Base-by-base conservation (phyloP, 2,113 vertebrate species). In the Brachirus orientalis region DNA sequence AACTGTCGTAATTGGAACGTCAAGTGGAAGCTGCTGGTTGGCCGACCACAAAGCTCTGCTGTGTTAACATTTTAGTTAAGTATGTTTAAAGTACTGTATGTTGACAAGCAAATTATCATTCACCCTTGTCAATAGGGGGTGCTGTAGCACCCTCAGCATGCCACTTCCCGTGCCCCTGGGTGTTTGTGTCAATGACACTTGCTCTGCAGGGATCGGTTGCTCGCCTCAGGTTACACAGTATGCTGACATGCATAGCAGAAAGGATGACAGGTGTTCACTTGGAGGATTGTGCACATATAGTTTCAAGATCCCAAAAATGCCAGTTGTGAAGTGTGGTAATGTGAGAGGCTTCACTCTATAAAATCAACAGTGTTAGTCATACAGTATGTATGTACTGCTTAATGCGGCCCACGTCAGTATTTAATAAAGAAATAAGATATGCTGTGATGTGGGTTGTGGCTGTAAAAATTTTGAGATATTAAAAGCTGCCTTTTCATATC, bases 161-260 rank as follows among this genome's bases (percentile, higher is more conserved):
- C n/a, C n/a, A n/a, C n/a, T n/a, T n/a, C n/a, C n/a, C n/a, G n/a
- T n/a, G n/a, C n/a, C n/a, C n/a, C n/a, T 40, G 38, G 68, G 81
- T 69, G 79, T 80, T 84, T 63, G 64, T 80, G 67, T 80, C 11
- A 17, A 66, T 75, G 69, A 75, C 69, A 58, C 43, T 61, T 4
- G 14, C 57, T 73, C 58, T 67, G 74, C 69, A 3, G 81, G 77
- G 72, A 75, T 78, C 69, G 40, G 46, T 56, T 63, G 40, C n/a
- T 41, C 55, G 69, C 69, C 72, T 72, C 44, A 6, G 7, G 60
- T 82, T 79, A 64, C 81, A 44, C 53, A n/a, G 45, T 10, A 66
- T 55, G 46, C 62, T 61, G 57, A 61, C 76, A 55, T 33, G 59
- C 66, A 59, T 41, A 58, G 73, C 51, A 45, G 35, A 36, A 40